Evolutionary conservation across 2,797 vertebrate species (phyloP), one percentile per base, ranked within the genome.

Genomic region (Meriones psammophilus): DNA sequence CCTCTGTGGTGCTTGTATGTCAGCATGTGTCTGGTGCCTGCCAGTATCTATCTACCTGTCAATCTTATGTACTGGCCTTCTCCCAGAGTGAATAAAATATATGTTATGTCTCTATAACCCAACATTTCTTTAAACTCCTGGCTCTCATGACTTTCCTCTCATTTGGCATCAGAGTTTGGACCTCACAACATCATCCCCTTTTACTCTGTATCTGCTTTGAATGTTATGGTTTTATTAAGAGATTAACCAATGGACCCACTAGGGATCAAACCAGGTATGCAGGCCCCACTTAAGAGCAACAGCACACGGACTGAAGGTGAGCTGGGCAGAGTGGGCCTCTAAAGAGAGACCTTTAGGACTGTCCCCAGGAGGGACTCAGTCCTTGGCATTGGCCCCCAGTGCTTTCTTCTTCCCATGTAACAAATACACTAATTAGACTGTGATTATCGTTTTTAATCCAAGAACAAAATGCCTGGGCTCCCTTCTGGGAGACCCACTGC

Each of bases 361-460:
- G 54, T 83, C 13, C 39, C 22, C 60, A 2, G 24, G 71, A n/a
- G 15, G 6, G 24, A 50, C 83, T 58, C 50, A 69, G 15, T 46
- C 28, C 17, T 85, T 93, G 80, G 39, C 46, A 79, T 96, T 77
- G 3, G 30, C 10, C 9, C 33, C 1, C 74, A 74, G 30, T 50
- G 71, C 78, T 90, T 66, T 89, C 62, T 91, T 94, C 77, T 92
- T 97, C 9, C 60, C 50, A 79, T 46, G 62, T 92, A 88, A 83
- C 66, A 88, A n/a, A 89, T 17, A 78, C 33, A 60, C 56, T 54
- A 58, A 68, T 64, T 71, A 83, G 24, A 87, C 10, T 30, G 12
- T 89, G 36, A 77, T 91, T 33, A 86, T 69, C 80, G 17, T 69
- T 94, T 77, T 95, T 78, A 93, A 74, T 46, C 30, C 58, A 87